Base-by-base conservation (phyloP, 1,140 invertebrate genomes). In the Elymnias hypermnestra region DNA sequence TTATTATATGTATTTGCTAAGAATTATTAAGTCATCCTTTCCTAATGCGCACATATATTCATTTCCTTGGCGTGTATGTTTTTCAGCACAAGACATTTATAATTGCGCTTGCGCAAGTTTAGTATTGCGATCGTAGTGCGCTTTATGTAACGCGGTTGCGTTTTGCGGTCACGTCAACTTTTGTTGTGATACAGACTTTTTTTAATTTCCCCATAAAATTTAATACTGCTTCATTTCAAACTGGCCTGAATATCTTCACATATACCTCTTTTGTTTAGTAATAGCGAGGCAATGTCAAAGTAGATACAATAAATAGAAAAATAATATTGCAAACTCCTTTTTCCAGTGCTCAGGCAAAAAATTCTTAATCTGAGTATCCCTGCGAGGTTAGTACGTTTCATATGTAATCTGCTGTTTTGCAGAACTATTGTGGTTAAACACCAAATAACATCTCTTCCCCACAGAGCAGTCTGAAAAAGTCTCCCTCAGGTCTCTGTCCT, bases 51-150 rank as follows among this genome's bases (percentile, higher is more conserved):
- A 8, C 2, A 21, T 21, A 21, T 21, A 6, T 22, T n/a, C 6
- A 18, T 40, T 28, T 9, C 14, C 26, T 29, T 12, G 6, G 5
- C 39, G 15, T 29, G 26, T 40, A 28, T 25, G 17, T 18, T 40
- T 47, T 40, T 40, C 5, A 48, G 45, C 37, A 40, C 37, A 40
- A 48, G 37, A 48, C 46, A 41, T 15, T 43, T 43, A 43, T 43
- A 43, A 49, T 49, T 49, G 29, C 28, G 29, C 28, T 41, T 41
- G 29, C 29, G 29, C 21, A 49, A 49, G 22, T 29, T 15, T n/a
- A 7, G 19, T 39, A 48, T 41, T 49, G 46, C 45, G 37, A 33
- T 7, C 13, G 18, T 29, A 25, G 36, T 47, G n/a, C 13, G 29
- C 19, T 49, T 49, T 41, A 49, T 49, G 46, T 40, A 49, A 49